Evolutionary conservation across 2,888 invertebrate genomes (phyloP).

Genomic region (Mythimna impura): DNA sequence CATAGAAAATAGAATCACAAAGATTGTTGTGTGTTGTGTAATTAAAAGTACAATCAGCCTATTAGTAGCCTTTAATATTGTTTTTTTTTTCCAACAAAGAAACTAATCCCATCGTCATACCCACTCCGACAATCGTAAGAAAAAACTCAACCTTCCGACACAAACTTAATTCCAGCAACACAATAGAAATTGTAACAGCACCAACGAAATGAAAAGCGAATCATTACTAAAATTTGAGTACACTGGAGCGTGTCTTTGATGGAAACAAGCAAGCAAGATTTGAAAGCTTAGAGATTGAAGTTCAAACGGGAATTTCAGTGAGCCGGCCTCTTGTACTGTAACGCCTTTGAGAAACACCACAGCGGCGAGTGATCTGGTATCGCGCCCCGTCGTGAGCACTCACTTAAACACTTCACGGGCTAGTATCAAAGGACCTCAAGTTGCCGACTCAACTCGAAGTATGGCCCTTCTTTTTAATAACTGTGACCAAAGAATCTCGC

Average conservation of each 20-base stretch:
- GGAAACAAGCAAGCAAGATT: conserved; percentile 58
- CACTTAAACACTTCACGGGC: conserved; percentile 81
- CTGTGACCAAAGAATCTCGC: conserved; percentile 58
- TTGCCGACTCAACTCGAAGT: conserved; percentile 68
- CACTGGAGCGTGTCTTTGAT: conserved; percentile 62
- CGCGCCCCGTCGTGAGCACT: conserved; percentile 75
- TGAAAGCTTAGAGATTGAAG: conserved; percentile 63
- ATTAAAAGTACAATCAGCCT: too few species aligned
- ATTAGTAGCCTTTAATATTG: neutral
- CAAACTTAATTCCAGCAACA: conserved; percentile 23
- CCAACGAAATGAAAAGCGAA: conserved; percentile 39
- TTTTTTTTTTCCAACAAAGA: neutral
- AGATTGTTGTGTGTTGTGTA: too few species aligned
- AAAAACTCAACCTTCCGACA: conserved; percentile 9
- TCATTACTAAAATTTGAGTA: conserved; percentile 50
- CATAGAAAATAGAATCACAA: too few species aligned
- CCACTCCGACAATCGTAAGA: neutral
- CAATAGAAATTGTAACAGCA: conserved; percentile 34
- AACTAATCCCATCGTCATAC: neutral
- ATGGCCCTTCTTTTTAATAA: conserved; percentile 65
- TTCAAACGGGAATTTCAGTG: conserved; percentile 67
- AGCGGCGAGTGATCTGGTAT: conserved; percentile 75
- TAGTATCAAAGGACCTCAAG: conserved; percentile 79
- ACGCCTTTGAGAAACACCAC: conserved; percentile 75
- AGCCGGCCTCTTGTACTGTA: conserved; percentile 57